Evolutionary conservation across 1,140 invertebrate genomes (phyloP), one percentile per base, ranked within the genome.

Genomic region (Neotoxoptera formosana): DNA sequence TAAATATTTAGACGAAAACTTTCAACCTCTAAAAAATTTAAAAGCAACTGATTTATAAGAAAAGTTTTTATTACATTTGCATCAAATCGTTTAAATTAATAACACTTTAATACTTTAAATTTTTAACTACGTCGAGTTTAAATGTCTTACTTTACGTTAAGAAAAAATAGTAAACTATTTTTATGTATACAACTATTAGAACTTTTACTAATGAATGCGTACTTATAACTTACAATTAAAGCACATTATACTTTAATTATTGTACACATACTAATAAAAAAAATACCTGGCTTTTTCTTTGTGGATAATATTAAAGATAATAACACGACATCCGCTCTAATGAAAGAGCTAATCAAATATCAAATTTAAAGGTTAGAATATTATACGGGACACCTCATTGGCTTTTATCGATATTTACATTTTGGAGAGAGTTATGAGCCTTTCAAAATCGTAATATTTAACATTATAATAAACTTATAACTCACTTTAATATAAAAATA

Each of bases 11-110:
- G 41, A 45, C 25, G 41, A 83, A 25, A 86, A 41, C 41, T 86
- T 45, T 86, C 41, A 45, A 47, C 41, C 25, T 25, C 3, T 45
- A 45, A 86, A 41, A 86, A 86, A 86, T 47, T 23, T 25, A 86
- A 14, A 86, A 41, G 23, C 25, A 30, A 45, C 41, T 86, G 83
- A 86, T 47, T 86, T 86, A 45, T 36, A 30, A 47, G 23, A 86
- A 86, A 86, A 45, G 23, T 45, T 41, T 45, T 86, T 86, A 86
- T 86, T 45, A 45, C 83, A 41, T 86, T 86, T 86, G 36, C 83
- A 30, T 47, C 83, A 23, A 45, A 47, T 86, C 36, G 25, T 86
- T 86, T 86, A 86, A 86, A 86, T 86, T 86, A 86, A 86, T 86
- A 45, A 45, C 36, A 86, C 83, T 76, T n/a, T 76, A 76, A 76